These are phyloP conservation scores for Asteroscopus sphinx DNA, from an alignment of 2,888 invertebrate genomes.

Conservation along the genomic window DNA sequence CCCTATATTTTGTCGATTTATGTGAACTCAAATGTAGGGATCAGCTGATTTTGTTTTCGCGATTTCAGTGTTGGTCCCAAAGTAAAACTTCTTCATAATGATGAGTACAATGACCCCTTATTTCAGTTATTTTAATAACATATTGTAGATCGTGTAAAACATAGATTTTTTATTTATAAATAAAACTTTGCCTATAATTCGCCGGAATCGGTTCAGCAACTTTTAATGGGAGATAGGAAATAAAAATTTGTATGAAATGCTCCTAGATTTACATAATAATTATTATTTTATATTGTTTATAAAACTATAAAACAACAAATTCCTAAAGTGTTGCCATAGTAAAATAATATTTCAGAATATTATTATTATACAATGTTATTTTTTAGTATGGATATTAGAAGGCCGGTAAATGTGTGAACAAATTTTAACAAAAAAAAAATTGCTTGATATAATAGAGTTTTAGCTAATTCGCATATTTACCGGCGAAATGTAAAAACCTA, in stretches of 20 bases:
- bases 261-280: conserved; percentile 33
- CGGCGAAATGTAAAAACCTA: conserved; percentile 21
- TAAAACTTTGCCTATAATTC: conserved; percentile 1
- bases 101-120: no score
- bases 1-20: no score
- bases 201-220: conserved; percentile 9
- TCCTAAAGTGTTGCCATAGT: conserved; percentile 57
- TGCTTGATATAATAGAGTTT: neutral
- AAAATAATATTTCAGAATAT: conserved; percentile 44
- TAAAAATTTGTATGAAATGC: conserved; percentile 43
- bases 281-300: conserved; percentile 36
- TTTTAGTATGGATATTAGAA: conserved; percentile 38
- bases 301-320: conserved; percentile 46
- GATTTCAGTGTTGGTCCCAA: no score
- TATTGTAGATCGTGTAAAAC: conserved; percentile 11
- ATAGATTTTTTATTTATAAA: conserved; percentile 8
- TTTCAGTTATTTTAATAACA: no score
- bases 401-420: conserved; percentile 21
- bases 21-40: no score
- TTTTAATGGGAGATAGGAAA: conserved; percentile 6
- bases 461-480: conserved; percentile 10
- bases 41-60: no score
- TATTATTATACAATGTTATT: conserved; percentile 49
- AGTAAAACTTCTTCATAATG: no score
- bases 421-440: neutral